phyloP scores from a whole-genome alignment of 1,140 invertebrate species.

The Drosophila triauraria region DNA sequence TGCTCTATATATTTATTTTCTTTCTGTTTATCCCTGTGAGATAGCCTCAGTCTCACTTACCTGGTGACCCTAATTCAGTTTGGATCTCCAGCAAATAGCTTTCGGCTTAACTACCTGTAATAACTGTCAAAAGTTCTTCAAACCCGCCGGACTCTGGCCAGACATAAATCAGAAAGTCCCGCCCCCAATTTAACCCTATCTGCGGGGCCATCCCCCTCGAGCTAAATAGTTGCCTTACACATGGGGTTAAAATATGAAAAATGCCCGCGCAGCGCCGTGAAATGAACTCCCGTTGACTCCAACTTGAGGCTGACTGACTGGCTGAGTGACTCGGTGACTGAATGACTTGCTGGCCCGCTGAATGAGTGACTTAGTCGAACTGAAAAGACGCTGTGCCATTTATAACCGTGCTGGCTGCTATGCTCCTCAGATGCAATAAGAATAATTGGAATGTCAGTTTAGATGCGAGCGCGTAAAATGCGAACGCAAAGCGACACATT shows the following conservation, averaged over 20 bases:
- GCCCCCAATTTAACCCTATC: slow-evolving; percentile 15
- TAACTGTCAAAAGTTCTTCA: slow-evolving; percentile 2
- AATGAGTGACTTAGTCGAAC: slow-evolving; percentile 56
- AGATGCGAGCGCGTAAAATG: slow-evolving; percentile 68
- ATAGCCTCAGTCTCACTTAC: not conserved
- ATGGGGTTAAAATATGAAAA: slow-evolving; percentile 53
- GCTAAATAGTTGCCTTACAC: slow-evolving; percentile 57
- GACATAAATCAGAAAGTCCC: slow-evolving; percentile 36
- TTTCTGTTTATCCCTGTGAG: too few species aligned
- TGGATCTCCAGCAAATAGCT: not conserved
- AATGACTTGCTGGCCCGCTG: slow-evolving; percentile 10
- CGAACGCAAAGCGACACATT: slow-evolving; percentile 65
- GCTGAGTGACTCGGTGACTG: not conserved
- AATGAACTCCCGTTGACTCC: slow-evolving; percentile 41
- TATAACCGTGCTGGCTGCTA: slow-evolving; percentile 33
- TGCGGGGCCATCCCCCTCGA: slow-evolving; percentile 6
- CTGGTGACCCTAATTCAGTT: slow-evolving; percentile 3
- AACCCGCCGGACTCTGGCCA: not conserved
- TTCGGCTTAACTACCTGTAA: not conserved
- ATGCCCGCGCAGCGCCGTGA: slow-evolving; percentile 52
- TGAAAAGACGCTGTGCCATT: slow-evolving; percentile 63
- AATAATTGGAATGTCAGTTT: slow-evolving; percentile 78
- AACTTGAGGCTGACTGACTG: slow-evolving; percentile 11
- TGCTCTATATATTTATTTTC: too few species aligned
- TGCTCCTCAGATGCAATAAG: slow-evolving; percentile 64